phyloP scores from a whole-genome alignment of 2,888 invertebrate species.

The Sympetrum striolatum region DNA sequence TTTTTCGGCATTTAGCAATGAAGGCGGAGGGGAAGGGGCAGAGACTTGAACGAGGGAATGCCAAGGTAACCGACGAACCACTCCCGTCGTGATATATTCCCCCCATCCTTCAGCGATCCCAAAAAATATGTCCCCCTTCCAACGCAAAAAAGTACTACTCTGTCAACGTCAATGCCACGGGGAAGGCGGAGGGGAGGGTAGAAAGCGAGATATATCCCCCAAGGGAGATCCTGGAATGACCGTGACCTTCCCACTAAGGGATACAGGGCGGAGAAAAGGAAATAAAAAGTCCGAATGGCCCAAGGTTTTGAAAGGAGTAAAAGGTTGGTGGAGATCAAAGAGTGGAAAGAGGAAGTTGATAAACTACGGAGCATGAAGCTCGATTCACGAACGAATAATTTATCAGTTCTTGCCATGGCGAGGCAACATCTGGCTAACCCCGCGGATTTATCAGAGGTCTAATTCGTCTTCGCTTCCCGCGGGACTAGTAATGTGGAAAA shows the following conservation, averaged over 20 bases:
- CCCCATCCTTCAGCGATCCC: slow-evolving; percentile 39
- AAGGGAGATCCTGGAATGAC: slow-evolving; percentile 29
- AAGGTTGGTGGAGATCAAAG: slow-evolving; percentile 42
- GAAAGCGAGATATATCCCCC: slow-evolving; percentile 19
- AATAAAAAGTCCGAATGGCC: slow-evolving; percentile 1
- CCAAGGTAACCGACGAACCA: slow-evolving; percentile 12
- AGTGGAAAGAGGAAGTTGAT: slow-evolving; percentile 37
- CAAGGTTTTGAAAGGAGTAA: slow-evolving; percentile 42
- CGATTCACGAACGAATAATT: slow-evolving; percentile 41
- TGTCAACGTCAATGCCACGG: slow-evolving; percentile 36
- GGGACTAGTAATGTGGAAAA: slow-evolving; percentile 15
- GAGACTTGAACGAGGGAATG: slow-evolving; percentile 1
- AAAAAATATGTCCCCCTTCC: slow-evolving; percentile 42
- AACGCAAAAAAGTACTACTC: slow-evolving; percentile 39
- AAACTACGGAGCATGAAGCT: slow-evolving; percentile 41
- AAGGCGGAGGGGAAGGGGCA: background rate
- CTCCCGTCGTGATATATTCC: slow-evolving; percentile 32
- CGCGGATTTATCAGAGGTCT: slow-evolving; percentile 38
- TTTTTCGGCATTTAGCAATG: slow-evolving; percentile 7
- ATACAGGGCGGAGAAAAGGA: slow-evolving; percentile 6
- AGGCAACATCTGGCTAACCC: slow-evolving; percentile 39
- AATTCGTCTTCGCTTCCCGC: slow-evolving; percentile 41
- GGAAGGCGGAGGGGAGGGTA: slow-evolving; percentile 16
- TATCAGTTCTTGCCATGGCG: slow-evolving; percentile 26
- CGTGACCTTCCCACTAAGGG: slow-evolving; percentile 32